phyloP scores from a whole-genome alignment of 2,888 invertebrate species.

The Caradrina clavipalpis region DNA sequence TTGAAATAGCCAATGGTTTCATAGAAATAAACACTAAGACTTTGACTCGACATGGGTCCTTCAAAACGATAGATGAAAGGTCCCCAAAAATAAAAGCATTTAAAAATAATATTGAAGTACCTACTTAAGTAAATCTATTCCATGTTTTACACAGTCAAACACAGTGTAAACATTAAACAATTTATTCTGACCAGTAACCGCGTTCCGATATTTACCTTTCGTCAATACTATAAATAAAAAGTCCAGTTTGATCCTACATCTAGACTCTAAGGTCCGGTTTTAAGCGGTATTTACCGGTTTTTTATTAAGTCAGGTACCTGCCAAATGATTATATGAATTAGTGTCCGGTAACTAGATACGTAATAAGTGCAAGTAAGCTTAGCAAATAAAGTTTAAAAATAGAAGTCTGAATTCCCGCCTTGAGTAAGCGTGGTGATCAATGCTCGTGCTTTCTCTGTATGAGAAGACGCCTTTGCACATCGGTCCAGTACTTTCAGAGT shows the following conservation, averaged over 20 bases:
- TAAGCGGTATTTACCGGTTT: slow-evolving; percentile 20
- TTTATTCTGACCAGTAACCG: slow-evolving; percentile 13
- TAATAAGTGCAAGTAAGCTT: neutral
- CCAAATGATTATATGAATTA: neutral
- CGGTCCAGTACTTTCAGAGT: too few species aligned
- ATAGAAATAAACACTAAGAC: too few species aligned
- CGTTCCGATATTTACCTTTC: slow-evolving; percentile 33
- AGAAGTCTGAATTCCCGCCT: neutral
- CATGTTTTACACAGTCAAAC: neutral
- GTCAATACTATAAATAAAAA: slow-evolving; percentile 16
- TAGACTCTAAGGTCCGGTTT: slow-evolving; percentile 28
- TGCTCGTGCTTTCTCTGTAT: too few species aligned
- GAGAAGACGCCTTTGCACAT: too few species aligned
- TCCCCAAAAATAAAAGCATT: fast-evolving
- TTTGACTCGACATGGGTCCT: neutral
- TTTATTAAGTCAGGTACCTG: neutral
- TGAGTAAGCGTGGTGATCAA: neutral
- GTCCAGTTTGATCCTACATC: slow-evolving; percentile 25
- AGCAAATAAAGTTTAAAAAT: slow-evolving; percentile 4
- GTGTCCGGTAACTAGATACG: neutral
- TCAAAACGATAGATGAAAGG: neutral
- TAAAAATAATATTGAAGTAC: neutral
- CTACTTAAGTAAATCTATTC: neutral
- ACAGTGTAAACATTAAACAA: neutral
- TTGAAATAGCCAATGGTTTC: too few species aligned